These are phyloP conservation scores for Mechanitis mazaeus DNA, from an alignment of 2,888 invertebrate species.

Conservation along the genomic window DNA sequence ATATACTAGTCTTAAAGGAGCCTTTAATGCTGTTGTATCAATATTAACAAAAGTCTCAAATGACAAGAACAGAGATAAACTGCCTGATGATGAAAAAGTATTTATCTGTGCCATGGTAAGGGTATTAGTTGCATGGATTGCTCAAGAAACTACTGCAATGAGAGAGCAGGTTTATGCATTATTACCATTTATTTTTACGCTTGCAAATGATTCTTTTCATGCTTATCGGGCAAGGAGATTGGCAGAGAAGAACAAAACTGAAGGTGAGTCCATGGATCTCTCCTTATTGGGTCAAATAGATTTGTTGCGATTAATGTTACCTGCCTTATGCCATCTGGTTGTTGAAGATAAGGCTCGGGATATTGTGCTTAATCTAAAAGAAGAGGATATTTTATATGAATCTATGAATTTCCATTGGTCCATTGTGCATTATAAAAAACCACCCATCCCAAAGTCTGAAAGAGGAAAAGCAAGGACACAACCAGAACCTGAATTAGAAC, in stretches of 20 bases:
- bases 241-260: constrained; percentile 80
- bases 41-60: constrained; percentile 84
- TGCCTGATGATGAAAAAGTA: constrained; percentile 82
- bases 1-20: constrained; percentile 92
- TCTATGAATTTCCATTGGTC: constrained; percentile 90
- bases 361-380: constrained; percentile 84
- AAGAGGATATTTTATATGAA: constrained; percentile 88
- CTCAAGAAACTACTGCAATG: constrained; percentile 93
- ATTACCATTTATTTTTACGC: constrained; percentile 86
- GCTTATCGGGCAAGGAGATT: constrained; percentile 81
- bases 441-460: constrained; percentile 87
- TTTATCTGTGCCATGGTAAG: constrained; percentile 91
- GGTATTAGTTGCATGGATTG: constrained; percentile 91
- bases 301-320: constrained; percentile 87
- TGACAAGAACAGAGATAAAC: constrained; percentile 83
- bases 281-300: constrained; percentile 79
- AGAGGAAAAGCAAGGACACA: constrained; percentile 84
- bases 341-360: constrained; percentile 92
- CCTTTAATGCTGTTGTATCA: constrained; percentile 88
- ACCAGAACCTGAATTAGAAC: constrained; percentile 85
- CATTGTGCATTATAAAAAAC: constrained; percentile 89
- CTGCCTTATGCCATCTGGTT: constrained; percentile 92
- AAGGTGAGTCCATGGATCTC: constrained; percentile 69
- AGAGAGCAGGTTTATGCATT: constrained; percentile 87
- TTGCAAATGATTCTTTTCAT: constrained; percentile 89